phyloP scores from a whole-genome alignment of 2,888 invertebrate genomes.

The Ligdia adustata region DNA sequence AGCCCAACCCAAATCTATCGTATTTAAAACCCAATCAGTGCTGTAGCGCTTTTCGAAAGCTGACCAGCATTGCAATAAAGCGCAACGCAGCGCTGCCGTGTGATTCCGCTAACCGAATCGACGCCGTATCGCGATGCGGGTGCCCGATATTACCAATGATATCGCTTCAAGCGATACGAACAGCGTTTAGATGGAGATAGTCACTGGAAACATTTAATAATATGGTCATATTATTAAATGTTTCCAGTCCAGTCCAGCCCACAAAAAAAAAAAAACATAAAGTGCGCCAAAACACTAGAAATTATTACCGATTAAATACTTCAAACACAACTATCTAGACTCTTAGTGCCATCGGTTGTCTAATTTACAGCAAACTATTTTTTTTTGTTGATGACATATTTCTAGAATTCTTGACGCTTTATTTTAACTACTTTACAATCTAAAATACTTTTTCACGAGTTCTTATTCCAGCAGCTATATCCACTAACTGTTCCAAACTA shows the following conservation, averaged over 20 bases:
- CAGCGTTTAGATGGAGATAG: slow-evolving; percentile 34
- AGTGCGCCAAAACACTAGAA: neutral
- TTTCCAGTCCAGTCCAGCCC: neutral
- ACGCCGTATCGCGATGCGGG: slow-evolving; percentile 60
- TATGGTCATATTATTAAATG: neutral
- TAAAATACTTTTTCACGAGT: neutral
- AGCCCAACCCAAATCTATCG: neutral
- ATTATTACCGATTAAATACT: neutral
- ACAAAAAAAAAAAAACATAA: neutral
- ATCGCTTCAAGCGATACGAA: slow-evolving; percentile 46
- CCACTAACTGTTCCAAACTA: slow-evolving; percentile 31
- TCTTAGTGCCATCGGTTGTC: too few relatives aligned
- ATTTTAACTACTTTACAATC: neutral
- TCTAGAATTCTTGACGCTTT: neutral
- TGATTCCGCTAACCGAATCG: slow-evolving; percentile 60
- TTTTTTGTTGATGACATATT: neutral
- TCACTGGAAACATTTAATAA: neutral
- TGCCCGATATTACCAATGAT: slow-evolving; percentile 61
- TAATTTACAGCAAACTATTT: neutral
- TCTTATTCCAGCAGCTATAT: neutral
- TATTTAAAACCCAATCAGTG: neutral
- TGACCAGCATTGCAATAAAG: neutral
- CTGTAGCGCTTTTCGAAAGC: neutral
- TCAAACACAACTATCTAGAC: neutral
- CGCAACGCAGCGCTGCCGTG: slow-evolving; percentile 27